Evolutionary conservation across 2,797 vertebrate genomes (phyloP), one percentile per base, ranked within the genome.

Genomic region (Pseudomugil gertrudae): DNA sequence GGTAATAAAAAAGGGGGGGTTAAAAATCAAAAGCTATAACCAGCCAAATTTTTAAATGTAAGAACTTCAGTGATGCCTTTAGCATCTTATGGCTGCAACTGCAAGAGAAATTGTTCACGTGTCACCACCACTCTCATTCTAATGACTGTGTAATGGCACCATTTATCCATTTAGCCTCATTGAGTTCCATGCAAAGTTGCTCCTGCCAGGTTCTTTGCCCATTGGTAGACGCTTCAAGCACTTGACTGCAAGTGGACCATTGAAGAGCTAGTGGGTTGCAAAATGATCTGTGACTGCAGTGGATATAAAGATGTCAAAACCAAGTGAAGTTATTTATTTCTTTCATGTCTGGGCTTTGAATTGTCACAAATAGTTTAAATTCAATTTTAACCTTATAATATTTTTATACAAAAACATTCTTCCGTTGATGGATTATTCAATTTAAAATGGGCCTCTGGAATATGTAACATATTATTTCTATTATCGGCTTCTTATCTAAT

Each of bases 131-230:
- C 81, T 86, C 84, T 70, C 76, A 80, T 61, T 69, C 80, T 83
- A 90, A 92, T 83, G 87, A 83, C 85, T 86, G 66, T 72, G 63
- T 90, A 92, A 92, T 89, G 79, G 83, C 74, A 62, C 84, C 88
- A 91, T 92, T 89, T 85, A 84, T 90, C 80, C 85, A 87, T 89
- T 87, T 89, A 81, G 88, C 88, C 86, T 91, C 89, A 90, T 89
- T 91, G 89, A 85, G 71, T 81, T 87, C 79, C 55, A 72, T 67
- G 85, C 77, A 76, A 64, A 68, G 66, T 74, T 68, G 75, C 78
- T 70, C 63, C 69, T 7, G 35, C 72, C 79, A 87, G 74, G 64
- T 87, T 84, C 79, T 84, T 61, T 66, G 64, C 61, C 71, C 21
- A 1, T 59, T 48, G 74, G 59, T 86, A 63, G 63, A 81, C 66